Evolutionary conservation across 2,113 vertebrate species (phyloP), one percentile per base, ranked within the genome.

Genomic region (Microtus oregoni): DNA sequence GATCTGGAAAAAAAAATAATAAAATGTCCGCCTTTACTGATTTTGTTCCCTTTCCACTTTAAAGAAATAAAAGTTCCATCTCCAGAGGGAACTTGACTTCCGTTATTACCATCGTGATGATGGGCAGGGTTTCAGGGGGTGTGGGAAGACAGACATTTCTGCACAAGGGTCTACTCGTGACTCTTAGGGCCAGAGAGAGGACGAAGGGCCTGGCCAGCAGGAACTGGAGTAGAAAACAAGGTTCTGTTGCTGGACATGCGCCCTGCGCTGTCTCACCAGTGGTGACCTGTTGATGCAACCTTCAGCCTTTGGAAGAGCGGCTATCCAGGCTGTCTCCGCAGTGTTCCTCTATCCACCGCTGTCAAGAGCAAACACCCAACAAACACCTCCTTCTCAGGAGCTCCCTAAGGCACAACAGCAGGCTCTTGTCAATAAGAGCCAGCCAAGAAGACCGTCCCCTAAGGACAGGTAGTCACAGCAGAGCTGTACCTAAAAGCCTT

Each of bases 61-160:
- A 9, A 83, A 38, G 58, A 47, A 55, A n/a, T 10, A 38, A 38
- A 82, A 58, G 7, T 63, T 95, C 76, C 92, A 97, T 95, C 86
- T 96, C 83, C 91, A 96, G 94, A n/a, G n/a, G n/a, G n/a, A 94
- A 55, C 68, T 79, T 95, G 58, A 55, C 75, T 97, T 81, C 50
- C 91, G 3, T 93, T 85, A 89, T 91, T 87, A 88, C 58, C 50
- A 82, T 19, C 88, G 67, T 94, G 85, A 86, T n/a, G 26, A 88
- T 32, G 52, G 10, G 91, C 68, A 87, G 58, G 86, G 77, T 38
- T 91, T 90, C 73, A 78, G 75, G 58, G 24, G 94, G 75, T 38
- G 76, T 32, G 63, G 24, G 83, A 79, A 15, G 63, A 70, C 72
- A 92, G 75, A 85, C 88, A 61, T n/a, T 77, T 95, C 81, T 92